Conservation (phyloP, 2,888 invertebrate genomes). For the Eupithecia abbreviata region DNA sequence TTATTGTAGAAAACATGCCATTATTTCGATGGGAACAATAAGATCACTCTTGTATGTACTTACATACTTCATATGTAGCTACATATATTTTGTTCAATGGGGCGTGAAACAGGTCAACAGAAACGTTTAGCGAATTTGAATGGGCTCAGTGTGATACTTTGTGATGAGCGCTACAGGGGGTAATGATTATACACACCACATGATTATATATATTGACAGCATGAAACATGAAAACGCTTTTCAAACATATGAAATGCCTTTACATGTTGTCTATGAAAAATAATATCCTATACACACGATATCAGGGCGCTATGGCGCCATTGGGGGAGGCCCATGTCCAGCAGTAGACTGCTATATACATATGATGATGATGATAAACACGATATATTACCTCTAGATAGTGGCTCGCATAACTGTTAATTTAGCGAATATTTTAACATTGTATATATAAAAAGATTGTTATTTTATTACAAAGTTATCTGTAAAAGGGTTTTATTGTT, state of each 20-base stretch:
- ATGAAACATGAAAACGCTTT: background rate
- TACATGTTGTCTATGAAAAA: background rate
- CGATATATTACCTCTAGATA: background rate
- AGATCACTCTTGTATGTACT: background rate
- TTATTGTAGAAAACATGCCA: background rate
- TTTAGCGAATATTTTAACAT: background rate
- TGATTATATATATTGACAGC: background rate
- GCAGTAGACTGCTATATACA: too few relatives aligned
- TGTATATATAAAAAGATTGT: too few relatives aligned
- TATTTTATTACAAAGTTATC: background rate
- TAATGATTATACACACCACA: background rate
- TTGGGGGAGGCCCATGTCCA: too few relatives aligned
- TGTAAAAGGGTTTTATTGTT: background rate
- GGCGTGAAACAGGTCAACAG: slow-evolving; percentile 1
- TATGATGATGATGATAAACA: too few relatives aligned
- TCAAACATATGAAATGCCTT: background rate
- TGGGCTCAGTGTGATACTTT: background rate
- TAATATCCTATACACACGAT: background rate
- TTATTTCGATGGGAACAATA: background rate
- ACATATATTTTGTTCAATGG: background rate
- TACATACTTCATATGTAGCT: background rate
- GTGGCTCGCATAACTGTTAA: background rate
- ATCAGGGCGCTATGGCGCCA: too few relatives aligned
- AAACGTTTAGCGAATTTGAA: background rate
- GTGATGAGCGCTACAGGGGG: slow-evolving; percentile 3